These are phyloP conservation scores for Erebia aethiops DNA, from an alignment of 2,888 invertebrate species.

Conservation along the genomic window DNA sequence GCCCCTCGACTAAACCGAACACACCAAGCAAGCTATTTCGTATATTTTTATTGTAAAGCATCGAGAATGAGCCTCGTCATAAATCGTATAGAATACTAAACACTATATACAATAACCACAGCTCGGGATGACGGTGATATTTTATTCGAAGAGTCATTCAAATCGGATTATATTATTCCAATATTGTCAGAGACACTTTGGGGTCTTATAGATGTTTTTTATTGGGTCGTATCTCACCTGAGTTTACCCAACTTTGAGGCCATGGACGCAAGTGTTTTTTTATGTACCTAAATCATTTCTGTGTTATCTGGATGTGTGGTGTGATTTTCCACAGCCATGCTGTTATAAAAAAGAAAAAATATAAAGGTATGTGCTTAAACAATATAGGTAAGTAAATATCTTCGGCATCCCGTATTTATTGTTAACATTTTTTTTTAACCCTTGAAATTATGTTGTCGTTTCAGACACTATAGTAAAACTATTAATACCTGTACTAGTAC, in stretches of 20 bases:
- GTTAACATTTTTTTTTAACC: too few species aligned
- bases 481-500: too few species aligned
- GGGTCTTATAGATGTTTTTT: slow-evolving; percentile 16
- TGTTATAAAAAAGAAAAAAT: background rate
- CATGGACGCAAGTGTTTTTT: slow-evolving; percentile 14
- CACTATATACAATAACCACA: slow-evolving; percentile 41
- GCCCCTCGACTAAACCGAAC: background rate
- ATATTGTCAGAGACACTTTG: slow-evolving; percentile 44
- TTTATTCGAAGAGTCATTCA: slow-evolving; percentile 58
- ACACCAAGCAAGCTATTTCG: background rate
- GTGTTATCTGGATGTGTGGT: background rate
- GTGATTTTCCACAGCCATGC: background rate
- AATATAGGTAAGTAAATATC: too few species aligned
- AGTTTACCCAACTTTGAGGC: slow-evolving; percentile 12
- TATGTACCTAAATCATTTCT: background rate
- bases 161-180: slow-evolving; percentile 59
- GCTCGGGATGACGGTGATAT: slow-evolving; percentile 49
- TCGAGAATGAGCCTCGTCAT: slow-evolving; percentile 44
- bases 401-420: too few species aligned
- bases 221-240: slow-evolving; percentile 21
- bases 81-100: slow-evolving; percentile 49
- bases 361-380: background rate
- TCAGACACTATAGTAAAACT: too few species aligned
- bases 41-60: slow-evolving; percentile 9
- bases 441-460: too few species aligned